These are phyloP conservation scores for Drosophila subquinaria DNA, from an alignment of 2,888 invertebrate genomes.

Conservation along the genomic window DNA sequence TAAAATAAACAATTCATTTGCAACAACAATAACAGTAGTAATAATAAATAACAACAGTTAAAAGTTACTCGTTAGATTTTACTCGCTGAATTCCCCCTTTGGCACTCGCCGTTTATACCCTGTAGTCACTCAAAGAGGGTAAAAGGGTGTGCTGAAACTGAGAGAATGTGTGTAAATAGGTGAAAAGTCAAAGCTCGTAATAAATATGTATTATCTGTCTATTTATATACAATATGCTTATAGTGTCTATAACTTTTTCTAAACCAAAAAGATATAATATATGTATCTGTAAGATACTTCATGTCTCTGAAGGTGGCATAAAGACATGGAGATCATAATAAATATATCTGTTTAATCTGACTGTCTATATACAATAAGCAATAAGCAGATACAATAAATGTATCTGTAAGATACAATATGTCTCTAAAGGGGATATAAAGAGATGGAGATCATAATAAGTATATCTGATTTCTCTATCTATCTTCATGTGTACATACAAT, in stretches of 20 bases:
- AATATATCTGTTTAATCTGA: no score
- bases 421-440: no score
- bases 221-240: no score
- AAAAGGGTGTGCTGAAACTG: neutral
- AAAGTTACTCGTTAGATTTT: slow-evolving; percentile 23
- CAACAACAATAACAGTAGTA: neutral
- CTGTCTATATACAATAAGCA: no score
- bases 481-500: no score
- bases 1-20: slow-evolving; percentile 32
- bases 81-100: slow-evolving; percentile 12
- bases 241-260: no score
- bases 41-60: slow-evolving; percentile 19
- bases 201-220: no score
- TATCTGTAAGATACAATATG: neutral
- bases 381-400: neutral
- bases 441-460: neutral
- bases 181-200: neutral
- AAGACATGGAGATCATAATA: no score
- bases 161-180: neutral
- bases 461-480: no score
- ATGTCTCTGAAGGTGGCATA: neutral
- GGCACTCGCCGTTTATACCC: slow-evolving; percentile 20
- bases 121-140: neutral
- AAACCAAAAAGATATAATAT: neutral
- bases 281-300: neutral